Percentiles rank a stretch among this genome's conserved stretches.
These are phyloP conservation scores for Hydropsyche betteni DNA, from an alignment of 2,888 invertebrate species.

Conservation along the genomic window DNA sequence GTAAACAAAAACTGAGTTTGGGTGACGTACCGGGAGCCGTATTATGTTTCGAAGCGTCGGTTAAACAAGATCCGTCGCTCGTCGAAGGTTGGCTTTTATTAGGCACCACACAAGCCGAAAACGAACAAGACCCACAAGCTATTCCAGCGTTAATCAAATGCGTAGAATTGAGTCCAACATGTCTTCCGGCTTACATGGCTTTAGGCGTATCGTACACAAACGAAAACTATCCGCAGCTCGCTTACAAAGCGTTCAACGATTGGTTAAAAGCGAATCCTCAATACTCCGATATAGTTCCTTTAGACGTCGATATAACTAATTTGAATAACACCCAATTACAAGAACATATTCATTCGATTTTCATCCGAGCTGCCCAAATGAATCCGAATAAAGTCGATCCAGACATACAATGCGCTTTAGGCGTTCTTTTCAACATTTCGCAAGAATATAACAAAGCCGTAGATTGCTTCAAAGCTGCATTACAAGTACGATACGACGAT, in stretches of 20 bases:
- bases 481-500: conserved; percentile 82
- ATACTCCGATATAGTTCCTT: conserved; percentile 77
- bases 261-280: conserved; percentile 84
- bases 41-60: conserved; percentile 95
- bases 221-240: conserved; percentile 91
- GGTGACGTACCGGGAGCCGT: conserved; percentile 97
- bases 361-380: conserved; percentile 80
- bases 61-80: conserved; percentile 80
- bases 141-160: conserved; percentile 92
- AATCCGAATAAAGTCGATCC: conserved; percentile 81
- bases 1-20: conserved; percentile 80
- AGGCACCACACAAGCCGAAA: conserved; percentile 95
- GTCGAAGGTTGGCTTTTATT: conserved; percentile 87
- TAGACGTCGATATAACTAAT: conserved; percentile 61
- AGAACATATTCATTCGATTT: conserved; percentile 77
- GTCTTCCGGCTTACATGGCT: conserved; percentile 86
- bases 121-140: conserved; percentile 94
- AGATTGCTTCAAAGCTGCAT: conserved; percentile 92
- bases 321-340: conserved; percentile 63
- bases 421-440: conserved; percentile 93
- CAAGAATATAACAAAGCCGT: conserved; percentile 96
- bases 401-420: conserved; percentile 92
- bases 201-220: conserved; percentile 96
- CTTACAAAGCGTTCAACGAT: conserved; percentile 80
- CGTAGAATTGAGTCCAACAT: conserved; percentile 79